phyloP scores from a whole-genome alignment of 2,113 vertebrate genomes.

The Naja naja region DNA sequence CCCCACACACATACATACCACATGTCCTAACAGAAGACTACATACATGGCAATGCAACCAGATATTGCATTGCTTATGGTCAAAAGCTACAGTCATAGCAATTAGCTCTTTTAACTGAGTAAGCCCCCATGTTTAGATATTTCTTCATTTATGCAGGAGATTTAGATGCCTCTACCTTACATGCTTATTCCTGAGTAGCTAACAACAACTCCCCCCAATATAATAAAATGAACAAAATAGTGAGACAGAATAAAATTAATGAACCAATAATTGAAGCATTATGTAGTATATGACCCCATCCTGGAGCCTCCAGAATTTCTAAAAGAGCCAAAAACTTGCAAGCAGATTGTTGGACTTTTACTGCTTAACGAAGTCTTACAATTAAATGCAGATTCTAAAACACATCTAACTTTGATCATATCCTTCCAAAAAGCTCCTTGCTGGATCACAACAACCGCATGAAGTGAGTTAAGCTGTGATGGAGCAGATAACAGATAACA shows the following conservation, averaged over 20 bases:
- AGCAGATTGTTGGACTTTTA: not conserved
- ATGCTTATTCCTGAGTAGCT: not conserved
- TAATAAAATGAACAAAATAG: not conserved
- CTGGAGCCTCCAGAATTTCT: not conserved
- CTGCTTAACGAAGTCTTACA: not conserved
- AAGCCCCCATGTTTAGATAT: not conserved
- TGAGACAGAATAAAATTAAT: not conserved
- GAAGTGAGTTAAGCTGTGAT: not conserved
- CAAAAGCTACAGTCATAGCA: not conserved
- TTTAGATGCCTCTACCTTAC: not conserved
- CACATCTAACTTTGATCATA: not conserved
- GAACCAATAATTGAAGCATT: not conserved
- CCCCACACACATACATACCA: not conserved
- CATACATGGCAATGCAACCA: not conserved
- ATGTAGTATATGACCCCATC: too few relatives aligned
- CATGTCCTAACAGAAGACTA: not conserved
- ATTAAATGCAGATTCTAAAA: not conserved
- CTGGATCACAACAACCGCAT: too few relatives aligned
- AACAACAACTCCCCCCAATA: not conserved
- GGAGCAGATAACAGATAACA: too few relatives aligned
- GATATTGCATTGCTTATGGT: not conserved
- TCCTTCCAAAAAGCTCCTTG: not conserved
- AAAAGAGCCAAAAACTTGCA: not conserved
- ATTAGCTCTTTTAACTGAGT: not conserved
- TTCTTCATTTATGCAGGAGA: not conserved